A percentile compares a stretch with the other conserved stretches of the same genome.
Conservation (phyloP, 35 echinoderm and acorn worm genomes). For the Strongylocentrotus purpuratus region DNA sequence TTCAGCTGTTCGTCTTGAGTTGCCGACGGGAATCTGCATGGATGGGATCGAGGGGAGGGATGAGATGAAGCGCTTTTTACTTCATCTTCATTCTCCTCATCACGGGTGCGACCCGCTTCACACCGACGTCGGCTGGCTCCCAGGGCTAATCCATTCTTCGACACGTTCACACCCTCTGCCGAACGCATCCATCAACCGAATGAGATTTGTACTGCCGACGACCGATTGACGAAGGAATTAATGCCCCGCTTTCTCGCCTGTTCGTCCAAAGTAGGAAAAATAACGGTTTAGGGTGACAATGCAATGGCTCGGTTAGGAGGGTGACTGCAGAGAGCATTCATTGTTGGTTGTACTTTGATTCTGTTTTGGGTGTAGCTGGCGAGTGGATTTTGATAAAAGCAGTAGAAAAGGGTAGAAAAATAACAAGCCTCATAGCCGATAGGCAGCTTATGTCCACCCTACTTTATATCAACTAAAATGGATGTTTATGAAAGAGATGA, state of each 20-base stretch:
- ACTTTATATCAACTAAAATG: neutral
- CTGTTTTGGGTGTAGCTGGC: neutral
- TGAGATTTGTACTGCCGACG: neutral
- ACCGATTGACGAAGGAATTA: slow-evolving; percentile 11
- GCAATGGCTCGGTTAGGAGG: neutral
- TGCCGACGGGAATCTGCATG: neutral
- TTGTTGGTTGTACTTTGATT: neutral
- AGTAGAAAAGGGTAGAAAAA: neutral
- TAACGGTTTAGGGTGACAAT: slow-evolving; percentile 1
- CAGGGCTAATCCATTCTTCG: neutral
- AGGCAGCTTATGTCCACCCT: neutral
- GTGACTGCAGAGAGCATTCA: neutral
- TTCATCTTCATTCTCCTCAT: neutral
- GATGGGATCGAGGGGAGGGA: neutral
- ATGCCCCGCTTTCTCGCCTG: neutral
- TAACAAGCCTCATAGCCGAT: neutral
- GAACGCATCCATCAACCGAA: neutral
- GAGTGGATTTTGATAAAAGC: slow-evolving; percentile 8
- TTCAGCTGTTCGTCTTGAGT: neutral
- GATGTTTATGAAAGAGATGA: neutral
- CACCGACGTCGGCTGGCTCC: neutral
- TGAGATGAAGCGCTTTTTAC: neutral
- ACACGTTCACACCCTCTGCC: neutral
- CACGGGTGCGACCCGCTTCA: neutral
- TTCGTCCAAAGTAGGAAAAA: neutral